Percentiles rank a stretch among this genome's conserved stretches.
These are phyloP conservation scores for Phrynocephalus guinanensis DNA, from an alignment of 2,797 vertebrate species.

Conservation along the genomic window DNA sequence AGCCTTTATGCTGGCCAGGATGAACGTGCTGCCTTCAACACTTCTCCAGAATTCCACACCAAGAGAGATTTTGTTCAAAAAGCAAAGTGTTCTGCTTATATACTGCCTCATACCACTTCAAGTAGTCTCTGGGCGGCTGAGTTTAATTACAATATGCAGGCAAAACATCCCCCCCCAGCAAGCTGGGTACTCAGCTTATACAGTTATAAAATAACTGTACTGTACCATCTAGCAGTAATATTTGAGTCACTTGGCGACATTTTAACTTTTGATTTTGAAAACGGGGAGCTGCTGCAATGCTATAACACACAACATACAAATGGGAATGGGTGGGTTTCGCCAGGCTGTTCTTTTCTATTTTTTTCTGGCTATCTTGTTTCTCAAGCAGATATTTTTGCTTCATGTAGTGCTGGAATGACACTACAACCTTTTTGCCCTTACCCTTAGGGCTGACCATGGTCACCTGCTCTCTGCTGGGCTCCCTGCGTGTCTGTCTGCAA, in stretches of 20 bases:
- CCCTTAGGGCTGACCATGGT: constrained; percentile 38
- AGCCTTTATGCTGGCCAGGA: no score
- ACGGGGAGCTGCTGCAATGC: background rate
- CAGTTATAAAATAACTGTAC: no score
- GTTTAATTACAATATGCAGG: no score
- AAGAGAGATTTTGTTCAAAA: no score
- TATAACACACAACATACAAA: background rate
- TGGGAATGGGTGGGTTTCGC: background rate
- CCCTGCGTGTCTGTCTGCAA: constrained; percentile 66
- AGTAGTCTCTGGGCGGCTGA: no score
- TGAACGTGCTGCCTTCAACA: no score
- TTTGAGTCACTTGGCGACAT: background rate
- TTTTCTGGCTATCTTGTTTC: background rate
- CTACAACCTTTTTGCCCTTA: constrained; percentile 23
- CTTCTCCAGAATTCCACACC: no score
- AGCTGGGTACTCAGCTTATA: no score
- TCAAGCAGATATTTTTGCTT: background rate
- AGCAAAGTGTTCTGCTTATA: no score
- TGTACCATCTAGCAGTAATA: background rate
- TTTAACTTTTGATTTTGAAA: background rate
- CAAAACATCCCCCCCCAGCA: no score
- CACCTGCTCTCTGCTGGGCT: constrained; percentile 36
- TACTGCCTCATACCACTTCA: no score
- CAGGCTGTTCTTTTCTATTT: background rate
- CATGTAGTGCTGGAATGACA: constrained; percentile 10